Percentiles rank a stretch among this genome's conserved stretches.
Conservation (phyloP, 2,888 invertebrate species). For the Brachynemurus nebulosus region DNA sequence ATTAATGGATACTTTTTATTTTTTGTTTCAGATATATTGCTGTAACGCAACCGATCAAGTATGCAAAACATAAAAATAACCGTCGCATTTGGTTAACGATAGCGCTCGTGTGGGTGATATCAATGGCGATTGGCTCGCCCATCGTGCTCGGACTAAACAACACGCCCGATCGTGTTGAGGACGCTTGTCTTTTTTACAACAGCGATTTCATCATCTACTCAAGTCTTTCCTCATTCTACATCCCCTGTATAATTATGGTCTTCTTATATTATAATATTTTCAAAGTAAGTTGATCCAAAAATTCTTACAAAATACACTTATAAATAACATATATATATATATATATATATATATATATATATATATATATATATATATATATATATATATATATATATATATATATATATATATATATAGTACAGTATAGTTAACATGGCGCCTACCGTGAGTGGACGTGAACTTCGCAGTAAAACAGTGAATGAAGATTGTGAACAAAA, state of each 20-base stretch:
- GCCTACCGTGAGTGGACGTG: no score
- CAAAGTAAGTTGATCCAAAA: conserved; percentile 57
- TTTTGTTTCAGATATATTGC: conserved; percentile 80
- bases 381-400: no score
- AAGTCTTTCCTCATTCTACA: conserved; percentile 95
- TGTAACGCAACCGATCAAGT: conserved; percentile 97
- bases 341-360: no score
- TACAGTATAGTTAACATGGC: no score
- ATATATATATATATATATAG: no score
- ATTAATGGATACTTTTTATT: conserved; percentile 6
- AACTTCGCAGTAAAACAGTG: no score
- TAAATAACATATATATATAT: no score
- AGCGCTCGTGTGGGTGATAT: conserved; percentile 89
- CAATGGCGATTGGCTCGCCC: conserved; percentile 89
- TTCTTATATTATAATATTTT: conserved; percentile 96
- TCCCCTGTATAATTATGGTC: conserved; percentile 97
- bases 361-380: no score
- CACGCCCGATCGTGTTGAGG: conserved; percentile 68
- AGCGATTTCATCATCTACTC: conserved; percentile 97
- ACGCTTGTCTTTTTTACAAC: conserved; percentile 92
- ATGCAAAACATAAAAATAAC: conserved; percentile 96
- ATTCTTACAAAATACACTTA: no score
- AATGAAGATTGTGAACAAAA: no score
- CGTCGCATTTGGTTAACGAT: conserved; percentile 89
- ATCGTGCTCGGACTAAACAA: conserved; percentile 93